Base-by-base conservation (phyloP, 2,888 invertebrate species). In the Coelopa pilipes region DNA sequence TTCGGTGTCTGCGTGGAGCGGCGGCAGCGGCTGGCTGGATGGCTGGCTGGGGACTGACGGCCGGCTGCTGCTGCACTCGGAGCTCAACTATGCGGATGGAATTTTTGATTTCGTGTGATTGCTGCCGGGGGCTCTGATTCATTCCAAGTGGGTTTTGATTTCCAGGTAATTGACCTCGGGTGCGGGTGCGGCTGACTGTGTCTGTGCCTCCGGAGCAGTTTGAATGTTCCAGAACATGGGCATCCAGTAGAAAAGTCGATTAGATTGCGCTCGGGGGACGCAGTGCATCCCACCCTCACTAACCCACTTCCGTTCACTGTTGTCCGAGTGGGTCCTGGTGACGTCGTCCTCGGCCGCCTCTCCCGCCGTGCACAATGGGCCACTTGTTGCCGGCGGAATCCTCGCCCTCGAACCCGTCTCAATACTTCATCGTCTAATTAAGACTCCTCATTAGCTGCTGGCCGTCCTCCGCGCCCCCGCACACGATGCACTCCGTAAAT, bases 141-240 rank as follows among this genome's bases (percentile, higher is more conserved):
- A 78, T 76, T 75, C 80, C 81, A 81, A 82, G 82, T 82, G 82
- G 82, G 82, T 83, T 83, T 82, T 83, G 82, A 83, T 82, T 83
- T 83, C 82, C 82, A 83, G 83, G 82, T 83, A 82, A 83, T 82
- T 83, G 83, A 82, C 83, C 82, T 83, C 79, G 19, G 13, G n/a
- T n/a, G n/a, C n/a, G n/a, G n/a, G n/a, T n/a, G n/a, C n/a, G n/a
- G n/a, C n/a, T n/a, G n/a, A n/a, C n/a, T n/a, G n/a, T n/a, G n/a
- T n/a, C n/a, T n/a, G n/a, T n/a, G n/a, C n/a, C n/a, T n/a, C n/a
- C n/a, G n/a, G n/a, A n/a, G n/a, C n/a, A n/a, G n/a, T n/a, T n/a
- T n/a, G n/a, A n/a, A n/a, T n/a, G n/a, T n/a, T n/a, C n/a, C n/a
- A n/a, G n/a, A n/a, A n/a, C n/a, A n/a, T n/a, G n/a, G n/a, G n/a